A percentile compares a stretch with the other conserved stretches of the same genome.
These are phyloP conservation scores for Zaprionus bogoriensis DNA, from an alignment of 2,888 invertebrate species.

Conservation along the genomic window DNA sequence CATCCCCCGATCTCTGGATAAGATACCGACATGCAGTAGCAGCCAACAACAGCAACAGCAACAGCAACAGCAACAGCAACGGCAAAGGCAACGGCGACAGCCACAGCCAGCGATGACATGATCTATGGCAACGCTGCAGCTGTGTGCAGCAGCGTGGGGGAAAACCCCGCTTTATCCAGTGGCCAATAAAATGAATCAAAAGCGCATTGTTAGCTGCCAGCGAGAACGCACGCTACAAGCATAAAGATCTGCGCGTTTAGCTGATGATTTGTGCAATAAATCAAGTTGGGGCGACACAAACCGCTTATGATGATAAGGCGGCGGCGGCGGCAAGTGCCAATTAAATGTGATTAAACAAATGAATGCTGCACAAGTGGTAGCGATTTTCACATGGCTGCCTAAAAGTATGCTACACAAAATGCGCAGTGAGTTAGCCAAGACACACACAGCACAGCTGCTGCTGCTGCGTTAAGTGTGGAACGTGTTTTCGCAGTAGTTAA, in stretches of 20 bases:
- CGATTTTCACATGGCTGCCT: too few species aligned
- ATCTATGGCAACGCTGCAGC: constrained; percentile 1
- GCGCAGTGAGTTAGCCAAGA: background rate
- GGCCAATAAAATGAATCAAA: constrained; percentile 24
- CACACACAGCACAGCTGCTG: background rate
- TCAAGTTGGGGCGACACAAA: background rate
- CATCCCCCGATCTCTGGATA: constrained; percentile 49
- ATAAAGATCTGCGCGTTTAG: background rate
- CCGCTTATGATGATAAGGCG: background rate
- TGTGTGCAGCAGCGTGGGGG: background rate
- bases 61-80: background rate
- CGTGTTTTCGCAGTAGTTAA: background rate
- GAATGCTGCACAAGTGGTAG: background rate
- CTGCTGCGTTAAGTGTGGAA: background rate
- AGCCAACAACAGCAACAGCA: constrained; percentile 1
- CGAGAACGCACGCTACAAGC: background rate
- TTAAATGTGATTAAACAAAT: background rate
- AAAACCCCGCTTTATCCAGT: background rate
- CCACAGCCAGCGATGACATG: background rate
- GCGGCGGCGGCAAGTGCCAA: too few species aligned
- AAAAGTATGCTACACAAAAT: constrained; percentile 17
- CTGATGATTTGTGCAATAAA: background rate
- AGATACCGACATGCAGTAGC: constrained; percentile 24
- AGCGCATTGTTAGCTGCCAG: background rate
- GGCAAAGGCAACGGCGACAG: too few species aligned